Conservation (phyloP, 1,140 invertebrate genomes). For the Augochlora pura region DNA sequence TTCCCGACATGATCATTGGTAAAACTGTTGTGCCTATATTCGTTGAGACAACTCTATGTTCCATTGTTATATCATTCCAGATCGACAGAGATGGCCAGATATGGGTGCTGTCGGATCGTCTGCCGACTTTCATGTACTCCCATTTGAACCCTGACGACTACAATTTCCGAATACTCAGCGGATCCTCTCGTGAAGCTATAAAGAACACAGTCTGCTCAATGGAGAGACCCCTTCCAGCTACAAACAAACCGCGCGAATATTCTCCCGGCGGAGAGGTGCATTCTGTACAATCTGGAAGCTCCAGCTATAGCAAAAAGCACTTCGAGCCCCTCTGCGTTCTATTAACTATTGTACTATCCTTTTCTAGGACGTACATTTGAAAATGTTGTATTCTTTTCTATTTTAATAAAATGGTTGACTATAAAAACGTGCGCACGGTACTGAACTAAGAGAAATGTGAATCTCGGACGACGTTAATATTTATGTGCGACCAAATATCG, state of each 20-base stretch:
- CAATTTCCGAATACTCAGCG: slow-evolving; percentile 87
- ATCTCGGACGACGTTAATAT: background rate
- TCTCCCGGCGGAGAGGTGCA: background rate
- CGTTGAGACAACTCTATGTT: too few species aligned
- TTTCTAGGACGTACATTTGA: slow-evolving; percentile 33
- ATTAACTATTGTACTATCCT: background rate
- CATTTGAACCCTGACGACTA: slow-evolving; percentile 83
- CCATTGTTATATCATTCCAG: slow-evolving; percentile 45
- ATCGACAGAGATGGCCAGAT: slow-evolving; percentile 84
- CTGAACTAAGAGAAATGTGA: background rate
- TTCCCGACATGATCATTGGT: too few species aligned
- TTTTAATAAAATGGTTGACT: background rate
- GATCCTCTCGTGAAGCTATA: slow-evolving; percentile 84
- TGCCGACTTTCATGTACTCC: slow-evolving; percentile 87
- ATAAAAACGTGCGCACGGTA: background rate
- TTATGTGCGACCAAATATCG: background rate
- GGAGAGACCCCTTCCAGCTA: background rate
- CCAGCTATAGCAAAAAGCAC: background rate
- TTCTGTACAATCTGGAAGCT: background rate
- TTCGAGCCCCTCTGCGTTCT: background rate
- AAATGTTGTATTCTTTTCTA: background rate
- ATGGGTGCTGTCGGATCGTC: slow-evolving; percentile 87
- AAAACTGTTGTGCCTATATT: too few species aligned
- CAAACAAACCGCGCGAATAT: background rate
- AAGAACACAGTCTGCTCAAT: slow-evolving; percentile 84